These are phyloP conservation scores for Euglossa dilemma DNA, from an alignment of 1,140 invertebrate species.

Conservation along the genomic window DNA sequence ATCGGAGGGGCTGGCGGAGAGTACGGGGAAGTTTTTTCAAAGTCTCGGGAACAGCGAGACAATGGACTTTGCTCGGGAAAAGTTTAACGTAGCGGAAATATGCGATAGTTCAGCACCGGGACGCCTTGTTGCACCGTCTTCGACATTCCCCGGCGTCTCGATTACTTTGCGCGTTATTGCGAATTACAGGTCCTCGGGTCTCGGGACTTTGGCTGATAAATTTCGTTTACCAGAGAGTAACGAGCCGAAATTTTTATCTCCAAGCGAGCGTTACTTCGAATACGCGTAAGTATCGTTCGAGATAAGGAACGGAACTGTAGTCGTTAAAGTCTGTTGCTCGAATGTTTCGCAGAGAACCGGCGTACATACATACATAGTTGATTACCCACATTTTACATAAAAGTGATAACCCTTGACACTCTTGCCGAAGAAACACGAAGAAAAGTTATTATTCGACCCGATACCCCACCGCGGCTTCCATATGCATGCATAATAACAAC, in stretches of 20 bases:
- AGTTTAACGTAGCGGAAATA: constrained; percentile 34
- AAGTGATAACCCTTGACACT: too few relatives aligned
- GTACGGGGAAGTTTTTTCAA: constrained; percentile 5
- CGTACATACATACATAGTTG: too few relatives aligned
- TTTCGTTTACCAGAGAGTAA: too few relatives aligned
- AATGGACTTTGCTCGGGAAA: constrained; percentile 6
- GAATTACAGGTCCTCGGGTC: constrained; percentile 13
- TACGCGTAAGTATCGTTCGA: too few relatives aligned
- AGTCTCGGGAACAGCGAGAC: constrained; percentile 1
- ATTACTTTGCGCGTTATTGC: constrained; percentile 8
- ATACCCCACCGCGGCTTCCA: neutral
- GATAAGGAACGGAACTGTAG: too few relatives aligned
- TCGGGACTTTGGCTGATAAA: neutral
- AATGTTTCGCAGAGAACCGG: too few relatives aligned
- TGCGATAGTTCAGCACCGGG: constrained; percentile 19
- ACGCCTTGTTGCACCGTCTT: neutral
- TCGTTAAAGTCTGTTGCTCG: too few relatives aligned
- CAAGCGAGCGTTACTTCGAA: too few relatives aligned
- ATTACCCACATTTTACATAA: too few relatives aligned
- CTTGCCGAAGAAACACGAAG: neutral
- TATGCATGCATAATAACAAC: constrained; percentile 4
- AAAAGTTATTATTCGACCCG: neutral
- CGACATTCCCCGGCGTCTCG: neutral
- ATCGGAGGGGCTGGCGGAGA: neutral
- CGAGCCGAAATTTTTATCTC: too few relatives aligned